These are phyloP conservation scores for Acanthisitta chloris DNA, from an alignment of 2,113 vertebrate genomes.

Conservation along the genomic window DNA sequence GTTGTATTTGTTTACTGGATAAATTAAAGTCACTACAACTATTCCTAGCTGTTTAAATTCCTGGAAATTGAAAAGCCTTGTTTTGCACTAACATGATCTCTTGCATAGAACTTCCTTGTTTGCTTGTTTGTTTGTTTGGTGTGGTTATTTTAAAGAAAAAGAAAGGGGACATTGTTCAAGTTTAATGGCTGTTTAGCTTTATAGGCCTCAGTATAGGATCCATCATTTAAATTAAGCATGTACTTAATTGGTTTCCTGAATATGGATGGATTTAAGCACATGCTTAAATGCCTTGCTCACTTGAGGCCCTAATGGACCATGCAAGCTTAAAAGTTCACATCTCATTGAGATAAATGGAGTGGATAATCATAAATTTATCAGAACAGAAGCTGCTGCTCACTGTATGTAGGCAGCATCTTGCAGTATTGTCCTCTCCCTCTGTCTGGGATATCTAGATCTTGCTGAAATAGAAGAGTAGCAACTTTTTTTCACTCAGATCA, in stretches of 20 bases:
- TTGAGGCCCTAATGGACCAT: slow-evolving; percentile 40
- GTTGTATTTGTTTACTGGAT: neutral
- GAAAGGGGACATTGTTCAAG: neutral
- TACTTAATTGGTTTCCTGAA: slow-evolving; percentile 28
- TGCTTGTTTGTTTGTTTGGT: too few relatives aligned
- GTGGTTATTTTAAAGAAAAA: neutral
- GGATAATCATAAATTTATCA: slow-evolving; percentile 32
- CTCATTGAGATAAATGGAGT: slow-evolving; percentile 50
- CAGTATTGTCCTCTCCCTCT: neutral
- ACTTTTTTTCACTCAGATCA: neutral
- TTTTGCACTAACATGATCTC: neutral
- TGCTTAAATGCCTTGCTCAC: slow-evolving; percentile 16
- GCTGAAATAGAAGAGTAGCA: neutral
- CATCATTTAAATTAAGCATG: slow-evolving; percentile 43
- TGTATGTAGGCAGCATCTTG: neutral
- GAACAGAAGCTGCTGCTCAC: neutral
- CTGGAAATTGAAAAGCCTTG: neutral
- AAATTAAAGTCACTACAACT: neutral
- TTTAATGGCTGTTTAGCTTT: neutral
- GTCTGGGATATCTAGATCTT: neutral
- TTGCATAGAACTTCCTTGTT: neutral
- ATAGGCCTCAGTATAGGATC: neutral
- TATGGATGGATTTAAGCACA: slow-evolving; percentile 24
- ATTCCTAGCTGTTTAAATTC: neutral
- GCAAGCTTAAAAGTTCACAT: slow-evolving; percentile 26